Evolutionary conservation across 53 echinoderm and acorn worm species (phyloP), one percentile per base, ranked within the genome.

Genomic region (Astropecten irregularis): DNA sequence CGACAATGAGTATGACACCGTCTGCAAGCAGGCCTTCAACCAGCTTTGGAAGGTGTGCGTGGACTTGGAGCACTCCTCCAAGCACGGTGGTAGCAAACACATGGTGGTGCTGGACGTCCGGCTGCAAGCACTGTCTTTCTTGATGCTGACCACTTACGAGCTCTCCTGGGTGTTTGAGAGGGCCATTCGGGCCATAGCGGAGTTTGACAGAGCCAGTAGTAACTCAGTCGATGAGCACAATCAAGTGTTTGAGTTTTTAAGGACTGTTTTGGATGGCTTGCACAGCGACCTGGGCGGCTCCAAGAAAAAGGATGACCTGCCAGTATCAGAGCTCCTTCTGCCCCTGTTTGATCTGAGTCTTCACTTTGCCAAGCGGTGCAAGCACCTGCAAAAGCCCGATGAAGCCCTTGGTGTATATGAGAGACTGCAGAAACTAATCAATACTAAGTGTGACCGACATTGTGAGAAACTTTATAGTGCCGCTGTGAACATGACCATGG

Each of bases 21-120:
- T 96, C 44, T 91, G 87, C 35, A 96, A 96, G 50, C 94, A 96
- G 70, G 84, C 94, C 35, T 92, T 91, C 88, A 96, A 87, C 61
- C 89, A 91, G 40, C 82, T 96, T 27, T 96, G 94, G 94, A 96
- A 94, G 70, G 84, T 85, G 31, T 91, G 96, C 31, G 77, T 87
- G 16, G 89, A 89, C 53, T 62, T 96, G 44, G 91, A 96, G 25
- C 66, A 84, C 40, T 91, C 89, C 23, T 82, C 89, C n/a, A 32
- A 52, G 3, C 87, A 73, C 21, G 66, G 46, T 0, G 64, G 70
- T 23, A 29, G 35, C 2, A 95, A 88, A 62, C 89, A 90, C 68
- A 48, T 52, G 4, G 56, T 95, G 48, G 81, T 91, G 5, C 66
- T 96, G 69, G 66, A 84, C 38, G 85, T 94, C 9, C 61, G 94